Percentiles rank a stretch among this genome's conserved stretches.
Evolutionary conservation across 2,888 invertebrate species (phyloP).

Genomic region (Pterobdella sp.): DNA sequence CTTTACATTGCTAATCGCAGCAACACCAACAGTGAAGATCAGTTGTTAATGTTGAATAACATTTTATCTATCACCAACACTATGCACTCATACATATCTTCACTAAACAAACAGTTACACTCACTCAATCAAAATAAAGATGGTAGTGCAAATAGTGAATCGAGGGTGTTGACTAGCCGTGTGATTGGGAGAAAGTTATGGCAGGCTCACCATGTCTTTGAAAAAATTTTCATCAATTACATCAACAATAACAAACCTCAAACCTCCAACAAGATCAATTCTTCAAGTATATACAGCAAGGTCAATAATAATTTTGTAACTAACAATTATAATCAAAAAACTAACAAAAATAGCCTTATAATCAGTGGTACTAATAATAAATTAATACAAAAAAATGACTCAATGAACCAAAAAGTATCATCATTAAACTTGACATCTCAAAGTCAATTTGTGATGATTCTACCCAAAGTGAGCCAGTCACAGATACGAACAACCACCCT

Average conservation of each 20-base stretch:
- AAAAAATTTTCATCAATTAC: background rate
- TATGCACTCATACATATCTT: conserved; percentile 33
- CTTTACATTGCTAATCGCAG: background rate
- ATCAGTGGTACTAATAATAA: too few species aligned
- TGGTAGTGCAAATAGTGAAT: too few species aligned
- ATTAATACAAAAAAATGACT: too few species aligned
- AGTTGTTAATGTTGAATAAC: conserved; percentile 28
- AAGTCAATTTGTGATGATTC: background rate
- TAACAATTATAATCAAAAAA: too few species aligned
- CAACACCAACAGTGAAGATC: background rate
- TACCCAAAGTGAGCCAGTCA: background rate
- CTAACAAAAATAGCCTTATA: too few species aligned
- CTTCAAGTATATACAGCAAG: too few species aligned
- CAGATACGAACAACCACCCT: background rate
- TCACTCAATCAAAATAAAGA: too few species aligned
- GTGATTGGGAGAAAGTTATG: conserved; percentile 1
- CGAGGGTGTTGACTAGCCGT: background rate
- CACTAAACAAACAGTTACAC: conserved; percentile 32
- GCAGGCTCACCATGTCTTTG: background rate
- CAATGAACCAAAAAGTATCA: too few species aligned
- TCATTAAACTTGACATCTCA: background rate
- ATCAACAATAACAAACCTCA: background rate
- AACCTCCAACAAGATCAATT: background rate
- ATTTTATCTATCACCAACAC: conserved; percentile 32
- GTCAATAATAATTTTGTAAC: too few species aligned